Base-by-base conservation (phyloP, 2,888 invertebrate species). In the Lasioglossum leucozonium region DNA sequence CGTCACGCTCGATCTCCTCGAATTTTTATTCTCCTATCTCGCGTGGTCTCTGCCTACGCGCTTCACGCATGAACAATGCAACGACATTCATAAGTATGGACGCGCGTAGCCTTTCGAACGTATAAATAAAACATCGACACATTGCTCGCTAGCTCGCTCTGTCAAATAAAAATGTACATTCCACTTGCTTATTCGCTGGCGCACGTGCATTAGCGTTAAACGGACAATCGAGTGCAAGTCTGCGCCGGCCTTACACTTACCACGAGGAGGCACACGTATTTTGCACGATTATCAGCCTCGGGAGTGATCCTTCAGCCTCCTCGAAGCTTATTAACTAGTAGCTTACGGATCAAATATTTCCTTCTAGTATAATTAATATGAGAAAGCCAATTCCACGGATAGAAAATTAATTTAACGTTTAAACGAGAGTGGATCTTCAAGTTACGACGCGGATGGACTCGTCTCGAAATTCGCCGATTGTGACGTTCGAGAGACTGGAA, bases 71-170 rank as follows among this genome's bases (percentile, higher is more conserved):
- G 72, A 86, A 89, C 87, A 90, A 89, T 86, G 80, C 51, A 72
- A 47, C 74, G 22, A 72, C 55, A 42, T 69, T 75, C 76, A 72
- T 47, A 80, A 72, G 78, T 11, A 73, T 58, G 62, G 58, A 81
- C 62, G 73, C 37, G 78, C 81, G 79, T 69, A 72, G 78, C 65
- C 79, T 79, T 82, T 85, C 81, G 83, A 83, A 74, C 84, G 84
- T 77, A 81, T 87, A 85, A 91, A 91, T 89, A 87, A 87, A 84
- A 82, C 77, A 79, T 75, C 30, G 82, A 69, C 79, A 55, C 71
- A 80, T 89, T 77, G 72, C 69, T 62, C 51, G 71, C 73, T 89
- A 75, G 72, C 69, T 62, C 51, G 71, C 73, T 84, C 75, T 62
- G 65, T 74, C n/a, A 5, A 42, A 71, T 55, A 37, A 89, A 89